Evolutionary conservation across 2,797 vertebrate genomes (phyloP).

Genomic region (Ctenopoma kingsleyae): DNA sequence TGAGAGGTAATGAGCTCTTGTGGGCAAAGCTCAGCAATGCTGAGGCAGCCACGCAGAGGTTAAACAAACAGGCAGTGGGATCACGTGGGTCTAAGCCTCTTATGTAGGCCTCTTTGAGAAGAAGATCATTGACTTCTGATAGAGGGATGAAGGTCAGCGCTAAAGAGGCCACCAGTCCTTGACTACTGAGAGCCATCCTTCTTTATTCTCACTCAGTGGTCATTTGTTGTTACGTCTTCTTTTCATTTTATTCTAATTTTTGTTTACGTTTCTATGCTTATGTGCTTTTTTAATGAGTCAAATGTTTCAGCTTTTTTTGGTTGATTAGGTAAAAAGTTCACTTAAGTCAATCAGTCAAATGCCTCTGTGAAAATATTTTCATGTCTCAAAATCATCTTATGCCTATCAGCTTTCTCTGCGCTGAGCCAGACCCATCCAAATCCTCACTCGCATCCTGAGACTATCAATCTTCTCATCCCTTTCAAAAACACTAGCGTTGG

Average conservation of each 20-base stretch:
- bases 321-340: slow-evolving; percentile 36
- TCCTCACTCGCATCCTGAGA: slow-evolving; percentile 35
- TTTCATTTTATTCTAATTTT: neutral
- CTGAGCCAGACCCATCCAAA: slow-evolving; percentile 37
- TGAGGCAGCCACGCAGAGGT: slow-evolving; percentile 72
- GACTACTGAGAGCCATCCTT: neutral
- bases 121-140: slow-evolving; percentile 82
- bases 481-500: slow-evolving; percentile 24
- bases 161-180: slow-evolving; percentile 21
- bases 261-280: neutral
- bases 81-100: slow-evolving; percentile 81
- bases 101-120: slow-evolving; percentile 70
- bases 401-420: slow-evolving; percentile 44
- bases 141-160: slow-evolving; percentile 64
- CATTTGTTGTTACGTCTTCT: neutral
- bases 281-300: neutral
- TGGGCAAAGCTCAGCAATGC: slow-evolving; percentile 65
- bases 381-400: slow-evolving; percentile 30
- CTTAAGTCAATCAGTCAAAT: slow-evolving; percentile 62
- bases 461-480: slow-evolving; percentile 64
- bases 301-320: slow-evolving; percentile 19
- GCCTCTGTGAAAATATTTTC: slow-evolving; percentile 56
- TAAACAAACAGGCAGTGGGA: slow-evolving; percentile 79
- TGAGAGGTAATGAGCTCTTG: slow-evolving; percentile 71
- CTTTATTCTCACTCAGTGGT: neutral